Conservation (phyloP, 1,140 invertebrate genomes). For the Gonatopus flavifemur region DNA sequence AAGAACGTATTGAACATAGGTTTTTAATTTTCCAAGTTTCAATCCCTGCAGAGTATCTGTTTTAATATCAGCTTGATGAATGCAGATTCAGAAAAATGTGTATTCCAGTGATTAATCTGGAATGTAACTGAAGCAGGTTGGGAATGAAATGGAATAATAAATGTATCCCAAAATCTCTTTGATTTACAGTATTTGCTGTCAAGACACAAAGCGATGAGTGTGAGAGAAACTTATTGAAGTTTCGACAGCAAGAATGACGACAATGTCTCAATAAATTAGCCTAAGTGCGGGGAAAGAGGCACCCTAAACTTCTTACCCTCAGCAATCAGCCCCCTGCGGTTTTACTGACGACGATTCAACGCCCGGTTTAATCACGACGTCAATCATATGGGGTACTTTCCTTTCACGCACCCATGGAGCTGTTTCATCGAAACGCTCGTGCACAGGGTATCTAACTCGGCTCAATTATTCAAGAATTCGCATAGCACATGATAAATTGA, state of each 20-base stretch:
- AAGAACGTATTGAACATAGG: too few relatives aligned
- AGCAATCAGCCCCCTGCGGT: slow-evolving; percentile 54
- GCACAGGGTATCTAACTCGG: slow-evolving; percentile 24
- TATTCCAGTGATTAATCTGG: too few relatives aligned
- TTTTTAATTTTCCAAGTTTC: too few relatives aligned
- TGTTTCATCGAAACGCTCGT: slow-evolving; percentile 43
- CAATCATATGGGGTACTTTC: slow-evolving; percentile 19
- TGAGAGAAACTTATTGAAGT: slow-evolving; percentile 5
- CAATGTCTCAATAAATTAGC: slow-evolving; percentile 55
- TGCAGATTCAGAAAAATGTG: too few relatives aligned
- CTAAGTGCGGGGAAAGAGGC: slow-evolving; percentile 31
- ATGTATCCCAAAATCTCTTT: too few relatives aligned
- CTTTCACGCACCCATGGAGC: slow-evolving; percentile 35
- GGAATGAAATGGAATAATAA: too few relatives aligned
- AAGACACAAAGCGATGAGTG: slow-evolving; percentile 1
- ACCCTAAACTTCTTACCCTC: slow-evolving; percentile 27
- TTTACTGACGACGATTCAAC: slow-evolving; percentile 37
- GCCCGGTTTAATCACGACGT: slow-evolving; percentile 53
- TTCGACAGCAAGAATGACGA: slow-evolving; percentile 28
- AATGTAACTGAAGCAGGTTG: too few relatives aligned
- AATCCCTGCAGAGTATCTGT: too few relatives aligned
- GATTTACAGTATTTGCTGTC: slow-evolving; percentile 8
- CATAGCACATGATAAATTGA: too few relatives aligned
- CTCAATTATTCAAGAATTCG: too few relatives aligned
- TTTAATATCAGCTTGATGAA: too few relatives aligned